phyloP scores from a whole-genome alignment of 2,888 invertebrate species.

The Adineta ricciae region DNA sequence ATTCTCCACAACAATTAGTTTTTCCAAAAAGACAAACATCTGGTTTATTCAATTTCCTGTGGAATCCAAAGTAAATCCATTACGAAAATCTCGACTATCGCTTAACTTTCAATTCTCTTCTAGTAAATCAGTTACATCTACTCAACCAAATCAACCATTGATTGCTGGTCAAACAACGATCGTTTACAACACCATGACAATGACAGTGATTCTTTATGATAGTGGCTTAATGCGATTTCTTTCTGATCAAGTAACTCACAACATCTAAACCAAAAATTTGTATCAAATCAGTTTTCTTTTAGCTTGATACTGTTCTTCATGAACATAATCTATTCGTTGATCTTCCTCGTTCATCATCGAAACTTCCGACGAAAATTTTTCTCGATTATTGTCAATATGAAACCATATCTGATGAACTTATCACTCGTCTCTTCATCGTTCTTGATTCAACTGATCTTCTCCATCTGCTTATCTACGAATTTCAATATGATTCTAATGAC shows the following conservation, averaged over 20 bases:
- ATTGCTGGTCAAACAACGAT: background rate
- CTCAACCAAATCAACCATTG: background rate
- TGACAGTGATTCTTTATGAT: background rate
- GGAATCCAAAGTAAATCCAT: background rate
- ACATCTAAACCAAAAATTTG: background rate
- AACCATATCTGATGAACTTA: background rate
- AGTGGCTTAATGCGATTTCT: background rate
- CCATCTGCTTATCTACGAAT: background rate
- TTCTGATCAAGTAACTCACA: background rate
- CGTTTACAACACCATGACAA: background rate
- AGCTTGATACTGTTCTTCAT: background rate
- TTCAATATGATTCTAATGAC: background rate
- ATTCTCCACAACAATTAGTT: background rate
- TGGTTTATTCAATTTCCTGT: slow-evolving; percentile 18
- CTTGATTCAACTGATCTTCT: background rate
- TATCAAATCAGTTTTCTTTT: background rate
- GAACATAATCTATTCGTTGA: background rate
- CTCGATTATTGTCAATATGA: slow-evolving; percentile 15
- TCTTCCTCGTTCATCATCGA: background rate
- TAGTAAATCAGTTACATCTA: background rate
- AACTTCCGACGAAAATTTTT: background rate
- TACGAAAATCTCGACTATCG: background rate
- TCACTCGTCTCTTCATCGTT: background rate
- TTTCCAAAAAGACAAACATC: background rate
- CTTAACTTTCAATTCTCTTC: background rate